phyloP scores from a whole-genome alignment of 2,888 invertebrate genomes.

The Conops quadrifasciatus region DNA sequence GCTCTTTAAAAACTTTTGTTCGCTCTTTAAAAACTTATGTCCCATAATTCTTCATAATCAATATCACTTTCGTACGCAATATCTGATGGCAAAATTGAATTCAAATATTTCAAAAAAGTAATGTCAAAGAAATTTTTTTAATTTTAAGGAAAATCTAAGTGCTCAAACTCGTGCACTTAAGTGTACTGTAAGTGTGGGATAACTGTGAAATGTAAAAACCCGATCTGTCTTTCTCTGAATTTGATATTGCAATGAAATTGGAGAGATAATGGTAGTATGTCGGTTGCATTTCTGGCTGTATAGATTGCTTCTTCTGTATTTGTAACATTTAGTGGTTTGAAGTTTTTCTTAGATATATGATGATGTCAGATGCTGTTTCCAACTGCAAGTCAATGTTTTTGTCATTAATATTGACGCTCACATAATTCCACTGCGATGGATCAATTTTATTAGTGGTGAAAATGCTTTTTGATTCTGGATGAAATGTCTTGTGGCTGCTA shows the following conservation, averaged over 20 bases:
- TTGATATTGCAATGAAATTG: constrained; percentile 40
- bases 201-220: no score
- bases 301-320: constrained; percentile 31
- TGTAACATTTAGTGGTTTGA: constrained; percentile 30
- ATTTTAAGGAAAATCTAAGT: no score
- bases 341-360: constrained; percentile 41
- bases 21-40: no score
- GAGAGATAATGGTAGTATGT: constrained; percentile 36
- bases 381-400: constrained; percentile 35
- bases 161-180: no score
- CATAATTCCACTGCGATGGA: constrained; percentile 38
- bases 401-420: constrained; percentile 41
- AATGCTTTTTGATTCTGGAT: constrained; percentile 29
- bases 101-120: no score
- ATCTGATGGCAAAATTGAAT: no score
- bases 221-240: constrained; percentile 26
- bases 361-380: constrained; percentile 42
- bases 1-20: no score
- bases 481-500: neutral
- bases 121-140: no score
- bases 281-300: constrained; percentile 41
- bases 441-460: constrained; percentile 36
- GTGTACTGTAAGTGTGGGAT: no score
- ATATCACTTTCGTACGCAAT: no score
- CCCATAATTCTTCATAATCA: no score